phyloP scores from a whole-genome alignment of 2,797 vertebrate species.

The Anguilla megastoma region DNA sequence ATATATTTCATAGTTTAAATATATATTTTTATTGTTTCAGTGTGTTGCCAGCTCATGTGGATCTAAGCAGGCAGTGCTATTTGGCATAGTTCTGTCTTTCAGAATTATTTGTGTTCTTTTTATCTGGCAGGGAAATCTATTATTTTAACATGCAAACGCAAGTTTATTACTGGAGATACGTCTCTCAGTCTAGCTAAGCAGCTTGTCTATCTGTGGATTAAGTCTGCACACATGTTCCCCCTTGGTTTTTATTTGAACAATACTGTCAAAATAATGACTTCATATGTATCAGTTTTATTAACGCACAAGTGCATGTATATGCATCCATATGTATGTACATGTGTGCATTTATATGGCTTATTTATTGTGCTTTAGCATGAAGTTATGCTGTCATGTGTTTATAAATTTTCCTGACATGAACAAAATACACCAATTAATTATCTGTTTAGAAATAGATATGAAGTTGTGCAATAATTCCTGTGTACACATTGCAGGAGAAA shows the following conservation, averaged over 20 bases:
- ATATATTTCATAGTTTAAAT: no score
- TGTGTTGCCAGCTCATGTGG: background rate
- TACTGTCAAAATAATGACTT: background rate
- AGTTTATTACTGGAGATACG: background rate
- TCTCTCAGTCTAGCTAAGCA: background rate
- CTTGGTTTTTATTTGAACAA: background rate
- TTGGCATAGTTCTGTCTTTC: background rate
- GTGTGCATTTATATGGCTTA: slow-evolving; percentile 38
- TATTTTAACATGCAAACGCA: background rate
- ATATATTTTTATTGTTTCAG: background rate
- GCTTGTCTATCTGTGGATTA: background rate
- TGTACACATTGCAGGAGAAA: background rate
- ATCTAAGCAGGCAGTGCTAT: background rate
- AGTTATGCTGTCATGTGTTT: background rate
- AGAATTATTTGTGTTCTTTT: background rate
- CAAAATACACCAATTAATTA: slow-evolving; percentile 21
- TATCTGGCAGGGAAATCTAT: background rate
- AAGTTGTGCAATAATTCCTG: background rate
- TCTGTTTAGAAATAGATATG: slow-evolving; percentile 33
- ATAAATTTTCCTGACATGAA: slow-evolving; percentile 22
- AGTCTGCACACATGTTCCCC: background rate
- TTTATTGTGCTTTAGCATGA: slow-evolving; percentile 31
- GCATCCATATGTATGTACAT: slow-evolving; percentile 43
- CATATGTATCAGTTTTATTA: background rate
- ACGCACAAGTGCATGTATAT: background rate